Evolutionary conservation across 2,797 vertebrate species (phyloP).

Genomic region (Craterocephalus amniculus): DNA sequence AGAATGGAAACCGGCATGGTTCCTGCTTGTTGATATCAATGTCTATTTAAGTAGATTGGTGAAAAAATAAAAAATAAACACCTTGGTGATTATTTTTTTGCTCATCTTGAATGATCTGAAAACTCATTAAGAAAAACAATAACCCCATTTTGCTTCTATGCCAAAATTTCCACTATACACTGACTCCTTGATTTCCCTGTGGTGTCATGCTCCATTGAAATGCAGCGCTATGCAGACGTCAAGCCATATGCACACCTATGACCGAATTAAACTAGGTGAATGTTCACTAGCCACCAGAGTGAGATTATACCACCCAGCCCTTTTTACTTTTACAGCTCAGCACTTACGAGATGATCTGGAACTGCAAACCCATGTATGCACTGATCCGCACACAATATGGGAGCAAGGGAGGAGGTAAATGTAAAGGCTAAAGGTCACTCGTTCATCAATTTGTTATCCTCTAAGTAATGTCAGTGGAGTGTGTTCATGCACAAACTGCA

Average conservation of each 20-base stretch:
- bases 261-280: constrained; percentile 63
- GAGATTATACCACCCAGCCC: constrained; percentile 51
- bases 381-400: constrained; percentile 63
- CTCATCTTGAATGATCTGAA: constrained; percentile 24
- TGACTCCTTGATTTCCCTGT: constrained; percentile 67
- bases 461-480: constrained; percentile 34
- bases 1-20: not conserved
- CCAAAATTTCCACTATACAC: constrained; percentile 43
- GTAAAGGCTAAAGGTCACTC: constrained; percentile 60
- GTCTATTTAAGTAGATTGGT: not conserved
- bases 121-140: constrained; percentile 64
- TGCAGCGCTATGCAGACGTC: constrained; percentile 9
- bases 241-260: constrained; percentile 62
- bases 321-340: constrained; percentile 59
- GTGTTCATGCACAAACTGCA: constrained; percentile 31
- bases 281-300: constrained; percentile 64
- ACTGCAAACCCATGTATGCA: constrained; percentile 35
- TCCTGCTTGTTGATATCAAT: not conserved
- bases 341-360: constrained; percentile 65
- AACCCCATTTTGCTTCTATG: constrained; percentile 37
- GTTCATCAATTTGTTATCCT: constrained; percentile 65
- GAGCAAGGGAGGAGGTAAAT: constrained; percentile 44
- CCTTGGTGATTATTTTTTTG: constrained; percentile 11
- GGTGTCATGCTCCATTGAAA: constrained; percentile 50
- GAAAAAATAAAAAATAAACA: not conserved